Conservation (phyloP, 1,140 invertebrate species). For the Zaprionus tsacasi region DNA sequence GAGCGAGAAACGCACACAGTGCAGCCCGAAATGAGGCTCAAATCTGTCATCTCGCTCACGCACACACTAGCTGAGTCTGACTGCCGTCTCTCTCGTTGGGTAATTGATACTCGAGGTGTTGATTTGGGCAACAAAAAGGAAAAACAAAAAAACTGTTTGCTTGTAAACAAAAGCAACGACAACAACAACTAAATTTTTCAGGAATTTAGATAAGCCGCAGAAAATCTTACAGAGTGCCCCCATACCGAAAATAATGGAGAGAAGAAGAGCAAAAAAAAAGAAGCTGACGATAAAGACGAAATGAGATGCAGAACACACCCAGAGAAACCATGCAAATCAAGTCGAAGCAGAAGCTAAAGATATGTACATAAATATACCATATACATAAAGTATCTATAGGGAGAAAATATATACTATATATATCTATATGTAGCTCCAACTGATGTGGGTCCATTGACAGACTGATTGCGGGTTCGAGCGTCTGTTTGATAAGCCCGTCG, state of each 20-base stretch:
- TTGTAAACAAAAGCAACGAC: conserved; percentile 70
- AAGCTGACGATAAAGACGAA: conserved; percentile 17
- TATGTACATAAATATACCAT: background rate
- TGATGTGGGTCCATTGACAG: conserved; percentile 56
- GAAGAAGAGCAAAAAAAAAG: conserved; percentile 23
- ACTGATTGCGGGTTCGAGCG: conserved; percentile 54
- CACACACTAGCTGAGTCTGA: background rate
- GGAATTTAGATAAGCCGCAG: conserved; percentile 77
- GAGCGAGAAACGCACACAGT: conserved; percentile 65
- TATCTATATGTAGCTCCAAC: conserved; percentile 14
- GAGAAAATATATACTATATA: conserved; percentile 15
- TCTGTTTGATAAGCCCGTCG: conserved; percentile 53
- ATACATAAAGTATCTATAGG: conserved; percentile 8
- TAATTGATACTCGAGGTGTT: conserved; percentile 81
- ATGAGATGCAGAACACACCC: conserved; percentile 19
- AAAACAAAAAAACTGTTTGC: conserved; percentile 71
- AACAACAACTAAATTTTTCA: conserved; percentile 72
- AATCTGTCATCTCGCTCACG: background rate
- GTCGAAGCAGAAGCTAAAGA: background rate
- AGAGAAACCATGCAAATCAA: conserved; percentile 21
- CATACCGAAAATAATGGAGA: conserved; percentile 1
- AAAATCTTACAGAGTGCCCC: conserved; percentile 43
- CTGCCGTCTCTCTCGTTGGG: conserved; percentile 29
- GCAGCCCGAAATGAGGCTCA: conserved; percentile 14
- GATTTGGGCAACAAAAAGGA: conserved; percentile 75